Evolutionary conservation across 2,113 vertebrate species (phyloP), one percentile per base, ranked within the genome.

Genomic region (Chaetura pelagica): DNA sequence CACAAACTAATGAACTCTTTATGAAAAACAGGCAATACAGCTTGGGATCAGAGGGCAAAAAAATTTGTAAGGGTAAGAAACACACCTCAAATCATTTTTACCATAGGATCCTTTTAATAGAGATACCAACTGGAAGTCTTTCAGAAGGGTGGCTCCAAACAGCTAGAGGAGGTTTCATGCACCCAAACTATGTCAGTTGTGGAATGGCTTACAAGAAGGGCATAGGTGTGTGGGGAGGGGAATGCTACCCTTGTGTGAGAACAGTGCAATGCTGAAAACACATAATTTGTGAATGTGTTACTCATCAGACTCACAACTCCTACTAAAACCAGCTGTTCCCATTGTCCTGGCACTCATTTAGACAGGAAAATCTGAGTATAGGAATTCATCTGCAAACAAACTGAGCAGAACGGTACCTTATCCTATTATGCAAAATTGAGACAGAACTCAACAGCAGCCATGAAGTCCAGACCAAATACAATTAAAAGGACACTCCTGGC

Each of bases 201-300:
- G 18, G 12, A 61, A 34, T 3, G 4, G 46, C 15, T 74, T 75
- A 3, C 40, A 63, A 15, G 44, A 49, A 30, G 30, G 82, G 10
- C 21, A 24, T 2, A 5, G 9, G 6, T 19, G 5, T 10, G 9
- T 6, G 4, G 19, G 18, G 4, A 67, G 17, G 4, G 12, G 27
- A 63, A 63, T 1, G 4, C 7, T 16, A 51, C 40, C 15, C 6
- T 38, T 8, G 0, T 3, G 19, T 3, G 1, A 84, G 13, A 78
- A 32, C 20, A 30, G 78, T n/a, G 62, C 26, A 12, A 38, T 29
- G 22, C 66, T 40, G 27, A 24, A 71, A 85, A 44, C 27, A 22
- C 8, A 27, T 44, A 49, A 32, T 27, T 54, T 80, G 29, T 27
- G 58, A 44, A 2, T 4, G 9, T 22, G 26, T 18, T 73, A 83